Conservation (phyloP, 1,140 invertebrate genomes). For the Latrodectus geometricus region DNA sequence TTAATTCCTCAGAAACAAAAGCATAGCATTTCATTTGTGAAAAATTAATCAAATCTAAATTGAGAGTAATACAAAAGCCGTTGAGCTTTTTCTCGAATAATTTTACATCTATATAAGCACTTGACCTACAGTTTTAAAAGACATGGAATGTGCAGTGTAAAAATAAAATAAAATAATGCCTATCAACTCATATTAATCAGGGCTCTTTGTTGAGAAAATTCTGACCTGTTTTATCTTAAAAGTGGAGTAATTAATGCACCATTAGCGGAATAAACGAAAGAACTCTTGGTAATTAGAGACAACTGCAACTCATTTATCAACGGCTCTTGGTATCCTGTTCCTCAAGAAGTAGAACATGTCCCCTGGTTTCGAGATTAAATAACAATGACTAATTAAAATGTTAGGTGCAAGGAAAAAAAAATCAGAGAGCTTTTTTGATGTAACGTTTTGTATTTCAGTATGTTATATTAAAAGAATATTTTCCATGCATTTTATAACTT, state of each 20-base stretch:
- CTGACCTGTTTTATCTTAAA: conserved; percentile 26
- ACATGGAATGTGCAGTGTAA: neutral
- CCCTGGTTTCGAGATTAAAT: conserved; percentile 23
- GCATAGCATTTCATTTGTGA: no score
- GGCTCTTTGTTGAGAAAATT: conserved; percentile 22
- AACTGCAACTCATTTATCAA: conserved; percentile 34
- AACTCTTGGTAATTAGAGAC: conserved; percentile 21
- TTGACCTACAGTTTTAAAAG: no score
- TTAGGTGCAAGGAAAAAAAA: conserved; percentile 14
- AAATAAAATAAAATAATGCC: neutral
- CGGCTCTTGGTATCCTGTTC: conserved; percentile 8
- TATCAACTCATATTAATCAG: conserved; percentile 33
- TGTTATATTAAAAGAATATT: conserved; percentile 18
- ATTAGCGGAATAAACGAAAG: conserved; percentile 28
- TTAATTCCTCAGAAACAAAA: no score
- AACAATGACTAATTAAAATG: conserved; percentile 42
- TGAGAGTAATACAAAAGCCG: no score
- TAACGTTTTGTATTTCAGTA: neutral
- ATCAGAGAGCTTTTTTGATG: neutral
- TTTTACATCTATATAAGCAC: no score
- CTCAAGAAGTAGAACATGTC: conserved; percentile 17
- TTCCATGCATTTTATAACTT: conserved; percentile 8
- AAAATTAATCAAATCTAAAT: no score
- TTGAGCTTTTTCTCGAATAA: no score
- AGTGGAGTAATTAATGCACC: conserved; percentile 40